Percentiles rank a stretch among this genome's conserved stretches.
phyloP scores from a whole-genome alignment of 2,797 vertebrate genomes.

The Molossus molossus region DNA sequence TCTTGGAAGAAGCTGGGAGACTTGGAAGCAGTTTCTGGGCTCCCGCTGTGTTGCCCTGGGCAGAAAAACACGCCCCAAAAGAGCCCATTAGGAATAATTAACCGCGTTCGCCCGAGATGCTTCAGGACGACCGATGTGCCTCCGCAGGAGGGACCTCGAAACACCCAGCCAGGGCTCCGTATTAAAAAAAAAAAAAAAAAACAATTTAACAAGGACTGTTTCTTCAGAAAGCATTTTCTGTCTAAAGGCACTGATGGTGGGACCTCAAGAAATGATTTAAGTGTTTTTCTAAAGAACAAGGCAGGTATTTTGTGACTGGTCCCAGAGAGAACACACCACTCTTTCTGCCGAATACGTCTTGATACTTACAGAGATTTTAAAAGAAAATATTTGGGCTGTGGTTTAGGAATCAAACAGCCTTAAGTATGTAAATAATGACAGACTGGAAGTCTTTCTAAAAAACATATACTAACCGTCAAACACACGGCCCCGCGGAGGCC shows the following conservation, averaged over 20 bases:
- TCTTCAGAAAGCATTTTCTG: constrained; percentile 84
- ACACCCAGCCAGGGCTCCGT: constrained; percentile 60
- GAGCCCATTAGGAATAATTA: constrained; percentile 72
- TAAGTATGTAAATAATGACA: constrained; percentile 90
- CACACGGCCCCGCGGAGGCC: background rate
- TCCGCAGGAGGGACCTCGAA: constrained; percentile 81
- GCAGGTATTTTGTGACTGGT: constrained; percentile 85
- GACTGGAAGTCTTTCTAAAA: constrained; percentile 76
- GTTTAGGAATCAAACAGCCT: constrained; percentile 92
- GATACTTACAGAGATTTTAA: constrained; percentile 89
- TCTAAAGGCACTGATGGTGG: constrained; percentile 81
- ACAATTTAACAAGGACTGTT: constrained; percentile 82
- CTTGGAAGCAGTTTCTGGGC: constrained; percentile 69
- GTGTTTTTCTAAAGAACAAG: constrained; percentile 87
- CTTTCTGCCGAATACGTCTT: constrained; percentile 88
- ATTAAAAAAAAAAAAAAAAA: constrained; percentile 23
- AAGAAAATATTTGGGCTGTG: constrained; percentile 93
- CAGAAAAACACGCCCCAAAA: constrained; percentile 75
- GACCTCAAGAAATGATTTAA: constrained; percentile 88
- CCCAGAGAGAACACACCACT: constrained; percentile 86
- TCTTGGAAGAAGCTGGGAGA: constrained; percentile 72
- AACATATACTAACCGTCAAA: background rate
- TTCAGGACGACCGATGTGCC: constrained; percentile 79
- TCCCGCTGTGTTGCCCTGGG: background rate
- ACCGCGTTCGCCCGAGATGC: background rate